A percentile compares a stretch with the other conserved stretches of the same genome.
These are phyloP conservation scores for Kryptopterus vitreolus DNA, from an alignment of 2,797 vertebrate species.

Conservation along the genomic window DNA sequence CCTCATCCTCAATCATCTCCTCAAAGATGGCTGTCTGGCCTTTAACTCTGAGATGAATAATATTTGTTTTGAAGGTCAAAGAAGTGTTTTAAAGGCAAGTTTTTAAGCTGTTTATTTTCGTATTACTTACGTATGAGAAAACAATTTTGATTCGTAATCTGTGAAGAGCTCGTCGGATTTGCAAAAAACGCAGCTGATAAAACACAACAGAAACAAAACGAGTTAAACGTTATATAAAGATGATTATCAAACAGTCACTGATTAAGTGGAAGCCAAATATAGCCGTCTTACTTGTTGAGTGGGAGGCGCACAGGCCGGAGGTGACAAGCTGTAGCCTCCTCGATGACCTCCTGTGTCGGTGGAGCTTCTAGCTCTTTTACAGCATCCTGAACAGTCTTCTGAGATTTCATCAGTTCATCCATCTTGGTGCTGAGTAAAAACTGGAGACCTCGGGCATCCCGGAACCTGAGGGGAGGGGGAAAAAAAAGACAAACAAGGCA, in stretches of 20 bases:
- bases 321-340: conserved; percentile 92
- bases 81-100: not conserved
- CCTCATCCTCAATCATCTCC: conserved; percentile 98
- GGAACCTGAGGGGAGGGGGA: conserved; percentile 76
- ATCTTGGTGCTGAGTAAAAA: conserved; percentile 89
- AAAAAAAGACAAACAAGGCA: not conserved
- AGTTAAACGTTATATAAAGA: not conserved
- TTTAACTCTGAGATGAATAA: conserved; percentile 79
- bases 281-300: conserved; percentile 88
- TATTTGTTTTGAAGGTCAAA: not conserved
- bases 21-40: conserved; percentile 97
- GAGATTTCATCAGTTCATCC: conserved; percentile 88
- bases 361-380: conserved; percentile 92
- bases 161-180: conserved; percentile 97
- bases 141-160: conserved; percentile 96
- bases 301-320: conserved; percentile 89
- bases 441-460: conserved; percentile 88
- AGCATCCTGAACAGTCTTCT: conserved; percentile 88
- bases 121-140: conserved; percentile 92
- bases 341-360: conserved; percentile 87
- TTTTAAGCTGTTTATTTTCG: not conserved
- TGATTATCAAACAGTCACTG: not conserved
- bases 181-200: conserved; percentile 91
- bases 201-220: conserved; percentile 14
- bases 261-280: not conserved